A percentile compares a stretch with the other conserved stretches of the same genome.
phyloP scores from a whole-genome alignment of 2,113 vertebrate species.

The Vicugna pacos region DNA sequence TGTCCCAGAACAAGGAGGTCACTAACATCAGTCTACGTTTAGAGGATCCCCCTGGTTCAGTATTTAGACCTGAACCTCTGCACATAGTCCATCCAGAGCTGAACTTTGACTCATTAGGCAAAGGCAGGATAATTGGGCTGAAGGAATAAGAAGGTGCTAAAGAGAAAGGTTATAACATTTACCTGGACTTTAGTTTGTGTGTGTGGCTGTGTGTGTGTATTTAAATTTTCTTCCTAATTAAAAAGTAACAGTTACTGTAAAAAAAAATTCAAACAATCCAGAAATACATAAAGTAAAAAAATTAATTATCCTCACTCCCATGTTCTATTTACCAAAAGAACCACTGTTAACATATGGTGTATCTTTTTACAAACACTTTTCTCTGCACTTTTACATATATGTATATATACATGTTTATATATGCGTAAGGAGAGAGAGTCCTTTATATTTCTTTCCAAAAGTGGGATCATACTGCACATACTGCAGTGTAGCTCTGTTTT shows the following conservation, averaged over 20 bases:
- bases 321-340: background rate
- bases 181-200: background rate
- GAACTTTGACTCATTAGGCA: background rate
- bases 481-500: background rate
- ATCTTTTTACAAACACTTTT: background rate
- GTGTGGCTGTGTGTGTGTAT: background rate
- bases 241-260: background rate
- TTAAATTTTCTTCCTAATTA: background rate
- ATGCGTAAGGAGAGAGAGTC: background rate
- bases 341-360: background rate
- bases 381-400: background rate
- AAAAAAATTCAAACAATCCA: background rate
- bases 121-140: background rate
- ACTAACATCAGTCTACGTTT: too few species aligned
- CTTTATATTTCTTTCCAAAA: background rate
- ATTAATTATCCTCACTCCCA: background rate
- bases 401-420: background rate
- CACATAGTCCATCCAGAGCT: background rate
- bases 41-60: background rate
- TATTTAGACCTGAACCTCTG: background rate
- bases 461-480: background rate
- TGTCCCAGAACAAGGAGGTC: background rate
- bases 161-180: background rate
- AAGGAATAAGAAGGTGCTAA: background rate
- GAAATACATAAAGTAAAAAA: slow-evolving; percentile 1